Evolutionary conservation across 2,888 invertebrate genomes (phyloP), one percentile per base, ranked within the genome.

Genomic region (Plebejus argus): DNA sequence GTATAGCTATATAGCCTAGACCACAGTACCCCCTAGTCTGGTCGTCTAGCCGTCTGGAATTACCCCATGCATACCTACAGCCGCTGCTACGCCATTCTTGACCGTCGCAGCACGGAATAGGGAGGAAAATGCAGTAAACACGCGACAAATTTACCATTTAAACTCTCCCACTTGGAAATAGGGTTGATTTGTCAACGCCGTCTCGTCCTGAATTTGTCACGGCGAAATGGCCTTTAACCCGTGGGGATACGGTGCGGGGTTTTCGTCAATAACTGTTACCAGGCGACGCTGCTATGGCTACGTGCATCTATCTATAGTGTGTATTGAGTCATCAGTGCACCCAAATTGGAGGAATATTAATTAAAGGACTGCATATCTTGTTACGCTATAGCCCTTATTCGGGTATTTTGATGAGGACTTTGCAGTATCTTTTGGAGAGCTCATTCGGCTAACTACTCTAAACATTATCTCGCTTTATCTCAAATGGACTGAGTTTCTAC

Each of bases 41-140:
- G 83, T 82, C 83, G 83, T 83, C 84, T 84, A 82, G 84, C 84
- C 82, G 83, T 83, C 83, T 83, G 83, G 83, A 80, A 79, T 80
- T 79, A 81, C 81, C 82, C 82, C 81, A 81, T 82, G 58, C 77
- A 78, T 81, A 79, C 78, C 77, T 70, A 78, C 53, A 58, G 71
- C 77, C 49, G 39, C 77, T 45, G 39, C 58, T 72, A 39, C 45
- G 35, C 76, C 66, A 80, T 77, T 78, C 33, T 77, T 49, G 78
- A 79, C 81, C 79, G 78, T 81, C 80, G 45, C 28, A 8, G 77
- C 78, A 81, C 56, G 74, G n/a, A 76, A 70, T 76, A 80, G 23
- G 80, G 79, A 77, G 71, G 76, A 80, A 78, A 81, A 80, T 81
- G 77, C 76, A 76, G 77, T 75, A 74, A 79, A 76, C 70, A 35